phyloP scores from a whole-genome alignment of 1,140 invertebrate species.

The Pseudachorutes palmiensis region DNA sequence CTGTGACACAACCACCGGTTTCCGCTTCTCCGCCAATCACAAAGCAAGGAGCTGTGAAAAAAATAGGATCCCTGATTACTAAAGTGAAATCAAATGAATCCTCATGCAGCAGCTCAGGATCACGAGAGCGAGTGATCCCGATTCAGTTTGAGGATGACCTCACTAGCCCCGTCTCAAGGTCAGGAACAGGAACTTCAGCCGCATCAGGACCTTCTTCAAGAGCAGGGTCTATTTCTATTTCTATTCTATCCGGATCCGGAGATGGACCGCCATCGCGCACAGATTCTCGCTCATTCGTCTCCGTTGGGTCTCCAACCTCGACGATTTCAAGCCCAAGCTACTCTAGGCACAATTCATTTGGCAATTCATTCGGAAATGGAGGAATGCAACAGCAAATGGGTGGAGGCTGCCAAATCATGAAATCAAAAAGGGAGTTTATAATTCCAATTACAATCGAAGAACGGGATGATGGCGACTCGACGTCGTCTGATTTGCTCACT shows the following conservation, averaged over 20 bases:
- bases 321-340: slow-evolving; percentile 47
- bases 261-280: not conserved
- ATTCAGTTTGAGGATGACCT: slow-evolving; percentile 47
- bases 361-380: no score
- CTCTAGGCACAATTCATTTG: not conserved
- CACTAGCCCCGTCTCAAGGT: slow-evolving; percentile 9
- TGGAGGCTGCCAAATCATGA: slow-evolving; percentile 61
- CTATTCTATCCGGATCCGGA: not conserved
- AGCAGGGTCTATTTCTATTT: slow-evolving; percentile 2
- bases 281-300: not conserved
- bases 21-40: not conserved
- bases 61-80: slow-evolving; percentile 35
- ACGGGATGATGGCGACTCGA: slow-evolving; percentile 43
- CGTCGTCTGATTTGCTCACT: not conserved
- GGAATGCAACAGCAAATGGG: slow-evolving; percentile 36
- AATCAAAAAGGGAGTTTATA: slow-evolving; percentile 79
- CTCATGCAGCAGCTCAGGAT: slow-evolving; percentile 20
- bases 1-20: not conserved
- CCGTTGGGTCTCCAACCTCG: not conserved
- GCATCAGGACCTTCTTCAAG: not conserved
- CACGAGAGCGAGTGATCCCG: slow-evolving; percentile 56
- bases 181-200: not conserved
- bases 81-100: slow-evolving; percentile 18
- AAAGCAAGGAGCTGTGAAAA: slow-evolving; percentile 35
- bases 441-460: slow-evolving; percentile 84